Evolutionary conservation across 2,113 vertebrate species (phyloP), one percentile per base, ranked within the genome.

Genomic region (Sorex araneus): DNA sequence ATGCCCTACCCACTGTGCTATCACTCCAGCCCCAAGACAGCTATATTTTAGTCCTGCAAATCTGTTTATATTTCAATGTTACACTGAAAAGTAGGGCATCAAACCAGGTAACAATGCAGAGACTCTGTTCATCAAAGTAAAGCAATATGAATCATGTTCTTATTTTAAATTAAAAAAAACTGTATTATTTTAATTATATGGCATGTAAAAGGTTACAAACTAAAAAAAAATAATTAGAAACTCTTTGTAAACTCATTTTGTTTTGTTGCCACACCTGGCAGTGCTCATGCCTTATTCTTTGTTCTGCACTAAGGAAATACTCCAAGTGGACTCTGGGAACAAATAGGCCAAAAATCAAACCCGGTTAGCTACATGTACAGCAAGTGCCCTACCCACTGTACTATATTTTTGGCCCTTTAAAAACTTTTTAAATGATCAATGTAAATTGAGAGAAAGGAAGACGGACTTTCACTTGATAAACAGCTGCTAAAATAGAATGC

Each of bases 21-120:
- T 63, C 19, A 63, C 16, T 19, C 15, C n/a, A n/a, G n/a, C n/a
- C n/a, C n/a, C 50, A 67, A 45, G 76, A 40, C 83, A 93, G 76
- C 79, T 90, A 75, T 76, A 54, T 10, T 64, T 79, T 84, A n/a
- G 36, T 43, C 28, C 69, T 19, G 69, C 67, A 94, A 93, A 97
- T 83, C 57, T 50, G 32, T 92, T 92, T 94, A 93, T n/a, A 88
- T 86, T 90, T 70, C 82, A 71, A 32, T 11, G 73, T 74, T 88
- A 87, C 34, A 71, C 92, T 93, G 81, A 94, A 84, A 75, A 30
- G 77, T 87, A 15, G 16, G 34, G 73, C 79, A 66, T 60, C 81
- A 92, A 92, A 75, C 21, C 40, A 71, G 64, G 2, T 19, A 63
- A 8, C 67, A 23, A 73, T 84, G n/a, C 28, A 12, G 6, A 32